These are phyloP conservation scores for Lasius fuliginosus DNA, from an alignment of 2,888 invertebrate species.

Conservation along the genomic window DNA sequence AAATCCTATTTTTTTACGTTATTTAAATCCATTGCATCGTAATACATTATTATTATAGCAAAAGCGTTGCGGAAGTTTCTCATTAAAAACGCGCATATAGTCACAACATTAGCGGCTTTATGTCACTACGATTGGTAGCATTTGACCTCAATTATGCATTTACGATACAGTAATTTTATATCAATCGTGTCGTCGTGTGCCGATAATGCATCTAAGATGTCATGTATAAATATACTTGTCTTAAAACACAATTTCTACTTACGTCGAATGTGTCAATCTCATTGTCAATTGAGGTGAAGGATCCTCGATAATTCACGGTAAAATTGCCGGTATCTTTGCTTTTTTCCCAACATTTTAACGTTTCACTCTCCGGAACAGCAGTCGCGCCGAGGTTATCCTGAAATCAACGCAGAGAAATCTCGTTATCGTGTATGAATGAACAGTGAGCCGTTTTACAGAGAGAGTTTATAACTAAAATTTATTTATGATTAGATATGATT, in stretches of 20 bases:
- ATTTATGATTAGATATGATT: not conserved
- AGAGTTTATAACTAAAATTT: not conserved
- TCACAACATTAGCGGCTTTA: not conserved
- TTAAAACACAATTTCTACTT: conserved; percentile 32
- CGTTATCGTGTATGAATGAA: not conserved
- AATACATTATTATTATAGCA: not conserved
- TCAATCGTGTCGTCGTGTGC: not conserved
- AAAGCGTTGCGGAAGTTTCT: not conserved
- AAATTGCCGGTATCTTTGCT: conserved; percentile 21
- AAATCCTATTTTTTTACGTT: conserved; percentile 7
- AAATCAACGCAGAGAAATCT: conserved; percentile 37
- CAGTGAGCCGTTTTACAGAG: not conserved
- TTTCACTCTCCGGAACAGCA: conserved; percentile 36
- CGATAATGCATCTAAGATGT: not conserved
- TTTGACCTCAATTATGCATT: conserved; percentile 5
- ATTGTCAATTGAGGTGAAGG: conserved; percentile 58
- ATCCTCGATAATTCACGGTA: conserved; percentile 32
- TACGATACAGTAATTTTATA: conserved; percentile 19
- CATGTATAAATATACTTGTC: not conserved
- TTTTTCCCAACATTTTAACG: conserved; percentile 25
- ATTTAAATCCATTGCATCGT: not conserved
- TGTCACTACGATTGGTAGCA: not conserved
- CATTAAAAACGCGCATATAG: not conserved
- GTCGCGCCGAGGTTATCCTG: conserved; percentile 19
- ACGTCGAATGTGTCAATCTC: conserved; percentile 27